phyloP scores from a whole-genome alignment of 2,888 invertebrate genomes.

The Acanthosepion lycidas region DNA sequence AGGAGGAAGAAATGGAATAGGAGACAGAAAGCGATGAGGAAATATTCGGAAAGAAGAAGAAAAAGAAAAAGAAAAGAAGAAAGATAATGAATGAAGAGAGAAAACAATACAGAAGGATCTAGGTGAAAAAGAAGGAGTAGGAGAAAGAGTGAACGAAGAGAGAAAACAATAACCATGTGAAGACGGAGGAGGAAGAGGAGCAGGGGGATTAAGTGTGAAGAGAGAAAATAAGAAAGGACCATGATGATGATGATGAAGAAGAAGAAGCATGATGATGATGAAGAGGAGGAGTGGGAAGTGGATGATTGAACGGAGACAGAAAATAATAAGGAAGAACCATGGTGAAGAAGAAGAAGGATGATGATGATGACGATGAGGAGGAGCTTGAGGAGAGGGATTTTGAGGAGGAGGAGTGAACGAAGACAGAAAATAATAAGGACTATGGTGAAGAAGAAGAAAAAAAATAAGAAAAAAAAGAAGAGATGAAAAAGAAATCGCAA shows the following conservation, averaged over 20 bases:
- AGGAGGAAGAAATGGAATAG: too few species aligned
- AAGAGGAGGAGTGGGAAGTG: background rate
- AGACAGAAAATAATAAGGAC: too few species aligned
- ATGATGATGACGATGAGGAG: background rate
- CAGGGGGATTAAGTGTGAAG: background rate
- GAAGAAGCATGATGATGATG: background rate
- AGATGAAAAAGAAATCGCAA: too few species aligned
- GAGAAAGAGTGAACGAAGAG: background rate
- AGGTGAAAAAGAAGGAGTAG: background rate
- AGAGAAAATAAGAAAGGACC: background rate
- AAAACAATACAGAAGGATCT: background rate
- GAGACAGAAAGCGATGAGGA: background rate
- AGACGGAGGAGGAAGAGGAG: background rate
- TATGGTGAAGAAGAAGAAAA: background rate
- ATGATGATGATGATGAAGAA: background rate
- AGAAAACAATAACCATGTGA: background rate
- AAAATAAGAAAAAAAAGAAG: too few species aligned
- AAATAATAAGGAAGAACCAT: background rate
- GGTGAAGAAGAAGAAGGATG: too few species aligned
- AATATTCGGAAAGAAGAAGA: background rate
- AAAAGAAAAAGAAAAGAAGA: background rate
- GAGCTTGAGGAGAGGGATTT: background rate
- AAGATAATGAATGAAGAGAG: background rate
- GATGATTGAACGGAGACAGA: background rate
- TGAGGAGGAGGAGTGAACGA: background rate